These are phyloP conservation scores for Mimumesa dahlbomi DNA, from an alignment of 2,888 invertebrate genomes.

Conservation along the genomic window DNA sequence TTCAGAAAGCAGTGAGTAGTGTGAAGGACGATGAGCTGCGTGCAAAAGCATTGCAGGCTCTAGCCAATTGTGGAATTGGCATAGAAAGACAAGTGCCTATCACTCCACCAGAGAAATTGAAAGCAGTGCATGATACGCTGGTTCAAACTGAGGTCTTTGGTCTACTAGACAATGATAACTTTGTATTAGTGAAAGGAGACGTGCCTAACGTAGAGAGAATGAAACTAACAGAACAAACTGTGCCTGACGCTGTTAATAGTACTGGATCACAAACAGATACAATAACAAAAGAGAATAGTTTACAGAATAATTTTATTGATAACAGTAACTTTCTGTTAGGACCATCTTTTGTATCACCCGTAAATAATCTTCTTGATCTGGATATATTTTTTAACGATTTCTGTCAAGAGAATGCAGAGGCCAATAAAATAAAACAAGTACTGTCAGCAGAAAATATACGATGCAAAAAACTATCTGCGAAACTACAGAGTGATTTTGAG, in stretches of 20 bases:
- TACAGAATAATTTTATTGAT: not conserved
- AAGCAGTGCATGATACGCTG: constrained; percentile 60
- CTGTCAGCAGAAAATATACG: constrained; percentile 45
- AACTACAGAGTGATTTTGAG: constrained; percentile 67
- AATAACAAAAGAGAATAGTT: too few species aligned
- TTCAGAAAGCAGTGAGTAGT: constrained; percentile 71
- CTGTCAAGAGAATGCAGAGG: constrained; percentile 30
- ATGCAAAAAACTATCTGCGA: constrained; percentile 31
- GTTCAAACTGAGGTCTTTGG: constrained; percentile 72
- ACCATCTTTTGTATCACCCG: not conserved
- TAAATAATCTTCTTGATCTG: constrained; percentile 17
- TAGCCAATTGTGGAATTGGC: constrained; percentile 71
- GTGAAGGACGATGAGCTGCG: constrained; percentile 66
- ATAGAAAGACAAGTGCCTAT: constrained; percentile 64
- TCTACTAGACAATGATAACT: constrained; percentile 55
- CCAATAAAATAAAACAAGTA: constrained; percentile 51
- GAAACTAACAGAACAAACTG: constrained; percentile 16
- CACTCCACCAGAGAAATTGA: constrained; percentile 25
- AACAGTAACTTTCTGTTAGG: not conserved
- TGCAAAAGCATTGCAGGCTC: constrained; percentile 70
- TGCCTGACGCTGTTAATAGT: too few species aligned
- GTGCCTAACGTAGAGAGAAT: constrained; percentile 47
- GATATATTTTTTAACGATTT: constrained; percentile 43
- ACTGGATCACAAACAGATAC: too few species aligned
- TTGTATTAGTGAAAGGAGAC: constrained; percentile 53